Percentiles rank a stretch among this genome's conserved stretches.
Evolutionary conservation across 2,113 vertebrate genomes (phyloP).

Genomic region (Microcebus griseorufus): DNA sequence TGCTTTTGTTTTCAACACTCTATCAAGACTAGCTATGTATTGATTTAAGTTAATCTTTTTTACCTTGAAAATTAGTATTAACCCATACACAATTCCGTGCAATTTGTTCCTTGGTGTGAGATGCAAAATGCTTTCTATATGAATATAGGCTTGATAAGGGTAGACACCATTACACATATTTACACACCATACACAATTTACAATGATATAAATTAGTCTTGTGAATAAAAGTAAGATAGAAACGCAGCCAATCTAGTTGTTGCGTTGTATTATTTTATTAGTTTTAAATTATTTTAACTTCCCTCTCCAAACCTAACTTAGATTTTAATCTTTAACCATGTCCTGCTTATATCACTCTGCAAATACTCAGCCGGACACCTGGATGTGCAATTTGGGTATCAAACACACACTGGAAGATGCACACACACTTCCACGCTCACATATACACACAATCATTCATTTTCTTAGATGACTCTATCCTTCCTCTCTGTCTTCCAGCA

Average conservation of each 20-base stretch:
- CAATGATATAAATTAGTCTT: slow-evolving; percentile 3
- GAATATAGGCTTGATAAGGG: not conserved
- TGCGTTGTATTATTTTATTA: not conserved
- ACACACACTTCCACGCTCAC: too few relatives aligned
- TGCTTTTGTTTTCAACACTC: not conserved
- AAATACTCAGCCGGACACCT: not conserved
- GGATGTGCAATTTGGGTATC: not conserved
- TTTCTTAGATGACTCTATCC: too few relatives aligned
- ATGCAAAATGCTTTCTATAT: not conserved
- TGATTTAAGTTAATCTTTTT: not conserved
- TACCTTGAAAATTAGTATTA: not conserved
- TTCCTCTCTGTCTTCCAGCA: not conserved
- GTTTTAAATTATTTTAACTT: slow-evolving; percentile 59
- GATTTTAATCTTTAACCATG: slow-evolving; percentile 8
- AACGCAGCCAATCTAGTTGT: not conserved
- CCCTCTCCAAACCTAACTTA: slow-evolving; percentile 26
- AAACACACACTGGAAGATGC: not conserved
- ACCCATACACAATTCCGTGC: not conserved
- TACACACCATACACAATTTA: too few relatives aligned
- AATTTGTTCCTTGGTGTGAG: not conserved
- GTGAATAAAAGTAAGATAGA: not conserved
- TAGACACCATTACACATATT: not conserved
- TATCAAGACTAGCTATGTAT: not conserved
- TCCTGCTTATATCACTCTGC: not conserved
- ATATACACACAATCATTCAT: not conserved